Evolutionary conservation across 2,113 vertebrate species (phyloP).

Genomic region (Tetraodon nigroviridis): DNA sequence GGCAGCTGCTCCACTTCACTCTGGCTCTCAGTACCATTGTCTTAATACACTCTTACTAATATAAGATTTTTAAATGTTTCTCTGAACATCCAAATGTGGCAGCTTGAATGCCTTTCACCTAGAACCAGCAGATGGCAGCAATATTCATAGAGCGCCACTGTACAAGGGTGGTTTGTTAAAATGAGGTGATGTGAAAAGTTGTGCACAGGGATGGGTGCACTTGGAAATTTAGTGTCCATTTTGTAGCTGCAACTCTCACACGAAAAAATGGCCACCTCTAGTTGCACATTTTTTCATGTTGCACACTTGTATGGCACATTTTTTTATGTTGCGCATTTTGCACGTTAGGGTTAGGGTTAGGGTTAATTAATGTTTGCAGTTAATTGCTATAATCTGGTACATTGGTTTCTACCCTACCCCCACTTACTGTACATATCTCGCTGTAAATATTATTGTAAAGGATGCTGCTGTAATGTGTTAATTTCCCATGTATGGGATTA

Average conservation of each 20-base stretch:
- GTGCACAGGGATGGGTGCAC: slow-evolving; percentile 4
- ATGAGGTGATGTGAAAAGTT: slow-evolving; percentile 6
- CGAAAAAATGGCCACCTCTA: too few species aligned
- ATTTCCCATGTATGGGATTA: too few species aligned
- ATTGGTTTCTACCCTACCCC: too few species aligned
- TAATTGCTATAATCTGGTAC: too few species aligned
- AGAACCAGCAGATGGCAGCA: slow-evolving; percentile 34
- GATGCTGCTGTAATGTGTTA: too few species aligned
- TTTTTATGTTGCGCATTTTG: too few species aligned
- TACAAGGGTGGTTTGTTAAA: slow-evolving; percentile 37
- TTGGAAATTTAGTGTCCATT: slow-evolving; percentile 61
- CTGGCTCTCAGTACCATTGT: slow-evolving; percentile 34
- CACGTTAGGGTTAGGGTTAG: too few species aligned
- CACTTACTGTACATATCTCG: too few species aligned
- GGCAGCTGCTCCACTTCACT: slow-evolving; percentile 55
- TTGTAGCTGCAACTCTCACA: slow-evolving; percentile 52
- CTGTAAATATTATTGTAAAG: too few species aligned
- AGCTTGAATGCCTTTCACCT: slow-evolving; percentile 34
- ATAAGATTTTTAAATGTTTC: slow-evolving; percentile 59
- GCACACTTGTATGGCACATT: too few species aligned
- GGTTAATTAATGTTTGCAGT: too few species aligned
- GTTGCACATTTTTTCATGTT: too few species aligned
- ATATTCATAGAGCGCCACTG: slow-evolving; percentile 45
- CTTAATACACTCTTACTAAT: slow-evolving; percentile 63
- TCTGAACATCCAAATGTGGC: slow-evolving; percentile 50